These are phyloP conservation scores for Spea hammondii DNA, from an alignment of 2,797 vertebrate genomes.

Conservation along the genomic window DNA sequence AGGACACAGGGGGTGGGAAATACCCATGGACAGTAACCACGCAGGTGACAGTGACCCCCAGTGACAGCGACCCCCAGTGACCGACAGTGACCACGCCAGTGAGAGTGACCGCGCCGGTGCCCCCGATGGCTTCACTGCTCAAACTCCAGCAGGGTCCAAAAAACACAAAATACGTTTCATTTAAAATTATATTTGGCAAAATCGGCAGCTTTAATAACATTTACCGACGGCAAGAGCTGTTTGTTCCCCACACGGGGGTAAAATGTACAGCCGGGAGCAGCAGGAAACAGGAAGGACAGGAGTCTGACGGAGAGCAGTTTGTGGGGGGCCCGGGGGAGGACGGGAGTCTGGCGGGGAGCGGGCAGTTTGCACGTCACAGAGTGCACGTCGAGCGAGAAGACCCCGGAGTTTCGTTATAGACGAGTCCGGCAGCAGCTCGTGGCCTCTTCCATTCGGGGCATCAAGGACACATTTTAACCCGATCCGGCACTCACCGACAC, in stretches of 20 bases:
- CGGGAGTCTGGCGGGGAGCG: background rate
- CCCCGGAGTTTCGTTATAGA: background rate
- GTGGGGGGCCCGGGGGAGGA: background rate
- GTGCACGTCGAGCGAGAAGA: constrained; percentile 3
- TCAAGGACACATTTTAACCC: too few species aligned
- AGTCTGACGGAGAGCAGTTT: background rate
- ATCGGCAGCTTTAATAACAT: constrained; percentile 24
- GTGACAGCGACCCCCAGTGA: too few species aligned
- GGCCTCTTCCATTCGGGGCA: background rate
- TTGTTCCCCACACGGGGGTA: constrained; percentile 19
- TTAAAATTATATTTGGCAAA: constrained; percentile 49
- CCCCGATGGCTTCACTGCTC: too few species aligned
- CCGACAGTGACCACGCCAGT: too few species aligned
- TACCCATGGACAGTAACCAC: too few species aligned
- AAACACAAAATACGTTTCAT: background rate
- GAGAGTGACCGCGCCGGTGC: too few species aligned
- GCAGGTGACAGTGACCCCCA: too few species aligned
- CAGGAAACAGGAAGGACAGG: background rate
- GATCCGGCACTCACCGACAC: background rate
- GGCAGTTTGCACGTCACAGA: background rate
- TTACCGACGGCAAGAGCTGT: constrained; percentile 16
- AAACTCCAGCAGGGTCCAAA: background rate
- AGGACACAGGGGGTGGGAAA: too few species aligned
- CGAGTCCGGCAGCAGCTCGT: too few species aligned
- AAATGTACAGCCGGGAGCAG: constrained; percentile 28